phyloP scores from a whole-genome alignment of 2,113 vertebrate genomes.

The Nettapus auritus region DNA sequence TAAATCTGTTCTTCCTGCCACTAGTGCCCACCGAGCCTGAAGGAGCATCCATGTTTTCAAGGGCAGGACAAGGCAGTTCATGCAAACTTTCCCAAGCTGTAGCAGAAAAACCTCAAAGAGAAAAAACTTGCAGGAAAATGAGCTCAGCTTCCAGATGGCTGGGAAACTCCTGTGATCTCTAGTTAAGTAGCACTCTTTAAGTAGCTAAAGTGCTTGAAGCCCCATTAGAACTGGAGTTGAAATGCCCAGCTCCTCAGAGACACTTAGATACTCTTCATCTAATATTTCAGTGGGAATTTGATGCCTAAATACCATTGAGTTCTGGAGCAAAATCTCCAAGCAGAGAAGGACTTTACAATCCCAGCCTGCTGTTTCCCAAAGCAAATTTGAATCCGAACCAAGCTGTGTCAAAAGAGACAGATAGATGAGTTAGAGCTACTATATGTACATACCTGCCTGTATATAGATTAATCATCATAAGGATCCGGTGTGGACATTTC shows the following conservation, averaged over 20 bases:
- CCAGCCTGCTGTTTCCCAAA: neutral
- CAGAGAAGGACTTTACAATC: neutral
- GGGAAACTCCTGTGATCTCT: neutral
- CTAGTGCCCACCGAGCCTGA: neutral
- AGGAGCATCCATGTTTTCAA: neutral
- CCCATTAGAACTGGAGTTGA: neutral
- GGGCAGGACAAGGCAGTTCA: conserved; percentile 7
- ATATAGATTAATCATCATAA: conserved; percentile 71
- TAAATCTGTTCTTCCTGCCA: conserved; percentile 32
- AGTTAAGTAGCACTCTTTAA: neutral
- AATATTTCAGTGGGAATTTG: neutral
- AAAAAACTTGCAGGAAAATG: conserved; percentile 1
- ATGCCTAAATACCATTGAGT: neutral
- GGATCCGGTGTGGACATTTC: conserved; percentile 57
- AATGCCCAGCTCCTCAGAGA: neutral
- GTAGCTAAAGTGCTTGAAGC: neutral
- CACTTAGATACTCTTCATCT: neutral
- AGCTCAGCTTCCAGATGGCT: conserved; percentile 15
- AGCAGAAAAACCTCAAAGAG: neutral
- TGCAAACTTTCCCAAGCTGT: conserved; percentile 24
- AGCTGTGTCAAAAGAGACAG: conserved; percentile 18
- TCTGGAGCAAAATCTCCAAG: neutral
- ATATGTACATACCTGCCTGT: conserved; percentile 46
- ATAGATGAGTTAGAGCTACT: conserved; percentile 26
- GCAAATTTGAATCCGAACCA: conserved; percentile 16